phyloP scores from a whole-genome alignment of 2,888 invertebrate genomes.

The Platycnemis pennipes region DNA sequence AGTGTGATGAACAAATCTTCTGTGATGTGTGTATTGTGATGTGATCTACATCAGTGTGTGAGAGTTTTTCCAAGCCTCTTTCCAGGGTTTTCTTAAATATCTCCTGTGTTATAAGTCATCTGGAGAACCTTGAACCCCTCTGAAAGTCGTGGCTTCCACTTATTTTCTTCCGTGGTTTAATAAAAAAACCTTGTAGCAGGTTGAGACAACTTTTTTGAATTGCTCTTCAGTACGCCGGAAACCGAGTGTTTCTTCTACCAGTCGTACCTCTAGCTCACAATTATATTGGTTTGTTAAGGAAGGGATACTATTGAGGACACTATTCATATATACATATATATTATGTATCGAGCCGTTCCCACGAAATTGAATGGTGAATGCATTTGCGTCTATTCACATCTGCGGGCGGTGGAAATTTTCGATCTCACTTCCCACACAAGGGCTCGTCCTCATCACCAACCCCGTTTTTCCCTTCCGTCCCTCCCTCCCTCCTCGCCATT shows the following conservation, averaged over 20 bases:
- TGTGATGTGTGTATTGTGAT: too few species aligned
- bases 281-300: neutral
- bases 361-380: neutral
- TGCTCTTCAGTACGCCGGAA: neutral
- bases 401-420: neutral
- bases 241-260: neutral
- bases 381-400: neutral
- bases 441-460: neutral
- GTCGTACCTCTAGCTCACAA: neutral
- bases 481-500: neutral
- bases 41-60: too few species aligned
- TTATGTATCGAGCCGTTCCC: neutral
- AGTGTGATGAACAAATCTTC: too few species aligned
- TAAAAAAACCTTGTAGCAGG: too few species aligned
- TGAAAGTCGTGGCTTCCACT: too few species aligned
- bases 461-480: neutral
- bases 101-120: too few species aligned
- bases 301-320: neutral
- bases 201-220: neutral
- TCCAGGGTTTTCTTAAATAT: too few species aligned
- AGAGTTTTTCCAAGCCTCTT: too few species aligned
- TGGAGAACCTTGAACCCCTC: too few species aligned
- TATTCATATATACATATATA: neutral
- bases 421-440: slow-evolving; percentile 13
- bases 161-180: too few species aligned